A percentile compares a stretch with the other conserved stretches of the same genome.
These are phyloP conservation scores for Leptinotarsa tumamoca DNA, from an alignment of 2,888 invertebrate genomes.

Conservation along the genomic window DNA sequence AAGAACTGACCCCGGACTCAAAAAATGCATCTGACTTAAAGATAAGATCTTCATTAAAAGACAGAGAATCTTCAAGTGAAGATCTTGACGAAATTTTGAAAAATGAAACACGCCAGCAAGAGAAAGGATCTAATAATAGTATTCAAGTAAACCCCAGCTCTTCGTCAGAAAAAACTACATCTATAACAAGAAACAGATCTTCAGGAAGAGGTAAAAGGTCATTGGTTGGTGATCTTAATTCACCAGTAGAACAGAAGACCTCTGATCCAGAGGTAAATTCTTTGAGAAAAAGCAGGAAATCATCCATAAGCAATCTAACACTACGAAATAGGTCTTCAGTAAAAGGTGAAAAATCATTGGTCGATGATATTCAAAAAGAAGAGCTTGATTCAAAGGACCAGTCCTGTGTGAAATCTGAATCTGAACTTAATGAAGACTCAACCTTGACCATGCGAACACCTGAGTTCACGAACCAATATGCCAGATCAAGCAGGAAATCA, in stretches of 20 bases:
- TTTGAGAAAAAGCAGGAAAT: not conserved
- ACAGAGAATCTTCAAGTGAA: slow-evolving; percentile 3
- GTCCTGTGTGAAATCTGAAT: not conserved
- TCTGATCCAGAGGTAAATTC: not conserved
- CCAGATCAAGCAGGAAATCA: not conserved
- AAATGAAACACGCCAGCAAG: not conserved
- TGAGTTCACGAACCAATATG: not conserved
- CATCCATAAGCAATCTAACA: not conserved
- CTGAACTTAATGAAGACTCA: not conserved
- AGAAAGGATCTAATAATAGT: not conserved
- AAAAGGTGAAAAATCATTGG: not conserved
- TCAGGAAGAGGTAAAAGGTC: not conserved
- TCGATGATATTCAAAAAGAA: not conserved
- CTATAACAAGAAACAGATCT: not conserved
- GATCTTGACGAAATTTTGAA: not conserved
- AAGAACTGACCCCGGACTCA: slow-evolving; percentile 4
- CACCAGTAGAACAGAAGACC: not conserved
- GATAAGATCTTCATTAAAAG: not conserved
- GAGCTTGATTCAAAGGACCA: not conserved
- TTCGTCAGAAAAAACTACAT: not conserved
- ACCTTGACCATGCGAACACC: not conserved
- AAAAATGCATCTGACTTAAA: not conserved
- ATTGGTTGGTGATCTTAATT: not conserved
- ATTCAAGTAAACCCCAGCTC: not conserved
- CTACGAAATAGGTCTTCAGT: not conserved